Evolutionary conservation across 2,888 invertebrate genomes (phyloP), one percentile per base, ranked within the genome.

Genomic region (Tachina grossa): DNA sequence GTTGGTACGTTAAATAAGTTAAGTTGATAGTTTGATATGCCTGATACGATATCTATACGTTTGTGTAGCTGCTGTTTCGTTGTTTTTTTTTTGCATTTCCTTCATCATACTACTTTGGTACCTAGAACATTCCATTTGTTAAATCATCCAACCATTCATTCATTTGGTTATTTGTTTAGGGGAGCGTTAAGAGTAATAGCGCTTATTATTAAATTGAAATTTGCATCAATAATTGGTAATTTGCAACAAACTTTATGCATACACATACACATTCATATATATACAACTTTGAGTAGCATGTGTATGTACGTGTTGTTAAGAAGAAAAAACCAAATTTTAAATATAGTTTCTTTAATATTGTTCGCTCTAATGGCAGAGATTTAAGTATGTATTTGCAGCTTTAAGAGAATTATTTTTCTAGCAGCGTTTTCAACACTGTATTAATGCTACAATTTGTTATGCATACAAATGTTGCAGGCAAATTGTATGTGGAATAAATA

Each of bases 121-220:
- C 41, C 31, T 10, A 47, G 47, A 59, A 47, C 14, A n/a, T 0
- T 19, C 43, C 59, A 11, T 13, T 47, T n/a, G 19, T 53, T 81
- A 59, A 19, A 39, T 66, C 41, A 65, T 55, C 43, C 59, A 69
- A 63, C 61, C 79, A 74, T 49, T 68, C 71, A 74, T 68, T 74
- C 63, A 82, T 82, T 76, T 71, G 22, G 63, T 77, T 72, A 71
- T 66, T 66, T 77, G 71, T 66, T 82, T 72, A 83, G 83, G 77
- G 83, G 83, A 77, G 71, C 77, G 83, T 77, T 39, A 82, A 51
- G 63, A 53, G 72, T 76, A 78, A 85, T 78, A 72, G 81, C 77
- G 78, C 80, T 83, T 77, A 85, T 87, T 84, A 87, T 83, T 84
- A 88, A 87, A 88, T 84, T 87, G 84, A 87, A 88, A 88, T 88